Conservation (phyloP, 2,797 vertebrate genomes). For the Brotogeris chrysoptera region DNA sequence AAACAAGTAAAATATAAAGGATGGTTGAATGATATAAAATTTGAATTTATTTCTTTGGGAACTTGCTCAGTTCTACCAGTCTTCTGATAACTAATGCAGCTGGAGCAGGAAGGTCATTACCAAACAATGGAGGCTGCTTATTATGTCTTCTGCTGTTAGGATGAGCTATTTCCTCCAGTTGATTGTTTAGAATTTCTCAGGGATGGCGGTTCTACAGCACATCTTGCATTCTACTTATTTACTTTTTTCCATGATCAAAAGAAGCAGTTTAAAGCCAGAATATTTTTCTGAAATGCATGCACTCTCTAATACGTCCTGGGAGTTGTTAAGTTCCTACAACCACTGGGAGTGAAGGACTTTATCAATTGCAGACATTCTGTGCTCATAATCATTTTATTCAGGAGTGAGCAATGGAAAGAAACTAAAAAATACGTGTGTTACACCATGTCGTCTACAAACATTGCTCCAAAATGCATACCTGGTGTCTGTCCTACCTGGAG, state of each 20-base stretch:
- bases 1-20: not conserved
- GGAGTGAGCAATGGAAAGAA: not conserved
- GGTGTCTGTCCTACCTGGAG: not conserved
- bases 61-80: not conserved
- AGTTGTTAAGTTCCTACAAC: not conserved
- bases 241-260: not conserved
- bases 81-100: not conserved
- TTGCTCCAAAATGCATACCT: not conserved
- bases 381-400: not conserved
- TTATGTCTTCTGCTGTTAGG: not conserved
- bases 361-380: not conserved
- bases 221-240: rapidly evolving
- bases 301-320: not conserved
- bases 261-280: not conserved
- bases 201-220: not conserved
- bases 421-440: not conserved
- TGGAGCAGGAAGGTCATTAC: not conserved
- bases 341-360: not conserved
- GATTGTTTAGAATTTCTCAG: not conserved
- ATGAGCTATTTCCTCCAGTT: not conserved
- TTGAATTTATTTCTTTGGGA: not conserved
- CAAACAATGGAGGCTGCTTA: not conserved
- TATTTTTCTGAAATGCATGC: not conserved
- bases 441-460: not conserved
- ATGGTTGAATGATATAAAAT: not conserved